Base-by-base conservation (phyloP, 2,113 vertebrate genomes). In the Hypomesus transpacificus region DNA sequence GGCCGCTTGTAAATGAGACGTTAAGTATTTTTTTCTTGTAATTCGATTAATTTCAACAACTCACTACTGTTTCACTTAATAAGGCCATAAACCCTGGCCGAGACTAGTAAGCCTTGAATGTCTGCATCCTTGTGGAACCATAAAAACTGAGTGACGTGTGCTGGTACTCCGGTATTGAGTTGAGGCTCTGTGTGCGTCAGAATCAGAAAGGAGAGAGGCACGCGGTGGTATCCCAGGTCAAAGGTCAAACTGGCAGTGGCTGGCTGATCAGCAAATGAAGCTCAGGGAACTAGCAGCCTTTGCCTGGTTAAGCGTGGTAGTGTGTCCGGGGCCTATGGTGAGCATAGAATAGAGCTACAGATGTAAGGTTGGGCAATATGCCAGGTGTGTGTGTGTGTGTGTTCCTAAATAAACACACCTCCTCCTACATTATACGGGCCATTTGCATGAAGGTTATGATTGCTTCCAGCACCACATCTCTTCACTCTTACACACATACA, bases 201-300 rank as follows among this genome's bases (percentile, higher is more conserved):
- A 59, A 59, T 58, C 39, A 46, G 68, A 67, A 77, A 82, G 59
- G 70, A 65, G 68, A 81, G 71, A 70, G 24, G 68, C 21, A n/a
- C 59, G 54, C 22, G 28, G 21, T 9, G 70, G 21, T 34, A 74
- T 56, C 50, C 24, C 51, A 67, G 59, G 69, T 0, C 70, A 75
- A 66, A 71, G 77, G 81, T 80, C 72, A 68, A 59, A 78, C 61
- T 53, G 58, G 73, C 67, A 71, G 66, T 66, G 51, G 57, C 68
- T 34, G 63, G 74, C 53, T 71, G 77, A n/a, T 76, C 79, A 75
- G 73, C 79, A 72, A 46, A 71, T 71, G 22, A 64, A 8, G 51
- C 71, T 63, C 24, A 69, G 67, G 53, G 69, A 70, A 46, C 58
- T 80, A 64, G 60, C 69, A 54, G 31, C 9, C 39, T 46, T 46